These are phyloP conservation scores for Apoderus coryli DNA, from an alignment of 2,888 invertebrate genomes.

Conservation along the genomic window DNA sequence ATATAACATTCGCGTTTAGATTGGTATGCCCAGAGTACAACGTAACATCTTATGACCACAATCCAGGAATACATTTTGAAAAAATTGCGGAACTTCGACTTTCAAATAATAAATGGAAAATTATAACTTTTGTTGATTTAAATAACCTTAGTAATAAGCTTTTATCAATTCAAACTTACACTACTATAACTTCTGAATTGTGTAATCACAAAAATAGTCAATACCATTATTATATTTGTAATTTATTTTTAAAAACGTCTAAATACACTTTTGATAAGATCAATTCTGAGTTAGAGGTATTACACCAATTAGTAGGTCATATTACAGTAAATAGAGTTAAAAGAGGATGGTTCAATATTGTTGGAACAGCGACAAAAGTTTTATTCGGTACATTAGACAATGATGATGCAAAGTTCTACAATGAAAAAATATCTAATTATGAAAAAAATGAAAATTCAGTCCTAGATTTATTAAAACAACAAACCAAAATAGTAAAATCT, in stretches of 20 bases:
- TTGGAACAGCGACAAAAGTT: conserved; percentile 5
- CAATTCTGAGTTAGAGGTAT: too few species aligned
- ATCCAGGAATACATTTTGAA: conserved; percentile 9
- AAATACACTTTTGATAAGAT: conserved; percentile 3
- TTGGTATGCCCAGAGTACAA: conserved; percentile 8
- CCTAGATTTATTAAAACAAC: conserved; percentile 3
- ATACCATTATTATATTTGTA: conserved; percentile 3
- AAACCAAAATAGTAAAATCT: too few species aligned
- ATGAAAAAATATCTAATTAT: conserved; percentile 5
- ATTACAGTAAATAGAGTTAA: background rate
- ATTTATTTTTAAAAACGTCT: conserved; percentile 5
- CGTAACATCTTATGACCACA: conserved; percentile 4
- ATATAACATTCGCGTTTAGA: too few species aligned
- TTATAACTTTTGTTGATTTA: conserved; percentile 7
- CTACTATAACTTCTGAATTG: conserved; percentile 1
- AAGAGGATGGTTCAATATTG: conserved; percentile 7
- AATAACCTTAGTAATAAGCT: conserved; percentile 6
- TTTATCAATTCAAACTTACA: conserved; percentile 4
- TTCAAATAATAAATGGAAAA: conserved; percentile 8
- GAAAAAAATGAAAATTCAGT: conserved; percentile 2
- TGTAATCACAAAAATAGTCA: conserved; percentile 3
- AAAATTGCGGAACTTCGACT: conserved; percentile 7
- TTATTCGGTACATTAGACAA: too few species aligned
- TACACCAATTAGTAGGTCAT: conserved; percentile 1
- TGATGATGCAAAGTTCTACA: conserved; percentile 5